Conservation (phyloP, 2,888 invertebrate genomes). For the Gibbula magus region DNA sequence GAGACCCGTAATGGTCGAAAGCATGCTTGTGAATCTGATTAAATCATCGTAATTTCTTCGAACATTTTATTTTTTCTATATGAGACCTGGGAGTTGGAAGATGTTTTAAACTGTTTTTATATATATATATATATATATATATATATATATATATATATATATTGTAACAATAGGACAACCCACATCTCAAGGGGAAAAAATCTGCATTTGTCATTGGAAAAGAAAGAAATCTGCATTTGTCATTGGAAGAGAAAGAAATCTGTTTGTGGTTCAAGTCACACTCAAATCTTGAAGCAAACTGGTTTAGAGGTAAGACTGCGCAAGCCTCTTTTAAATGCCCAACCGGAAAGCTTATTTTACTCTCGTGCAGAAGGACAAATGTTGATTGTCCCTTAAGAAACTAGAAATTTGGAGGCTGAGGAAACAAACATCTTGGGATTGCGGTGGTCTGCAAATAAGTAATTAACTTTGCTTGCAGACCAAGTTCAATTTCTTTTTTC, state of each 20-base stretch:
- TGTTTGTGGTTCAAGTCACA: not conserved
- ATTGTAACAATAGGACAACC: no score
- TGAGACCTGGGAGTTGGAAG: no score
- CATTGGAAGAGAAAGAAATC: not conserved
- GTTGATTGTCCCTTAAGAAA: slow-evolving; percentile 14
- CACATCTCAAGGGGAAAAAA: not conserved
- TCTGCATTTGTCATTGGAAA: not conserved
- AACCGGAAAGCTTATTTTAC: slow-evolving; percentile 12
- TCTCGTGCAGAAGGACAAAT: not conserved
- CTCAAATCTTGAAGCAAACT: not conserved
- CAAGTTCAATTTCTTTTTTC: slow-evolving; percentile 16
- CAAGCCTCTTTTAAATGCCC: not conserved
- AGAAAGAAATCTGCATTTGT: not conserved
- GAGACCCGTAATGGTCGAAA: no score
- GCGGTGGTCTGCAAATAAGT: slow-evolving; percentile 14
- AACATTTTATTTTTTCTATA: no score
- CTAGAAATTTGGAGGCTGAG: no score
- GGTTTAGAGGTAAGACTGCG: no score
- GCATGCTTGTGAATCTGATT: no score
- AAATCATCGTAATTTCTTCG: no score
- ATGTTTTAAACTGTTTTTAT: no score
- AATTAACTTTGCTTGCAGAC: slow-evolving; percentile 17
- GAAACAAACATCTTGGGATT: slow-evolving; percentile 8
- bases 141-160: no score
- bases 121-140: no score